Evolutionary conservation across 2,113 vertebrate genomes (phyloP).

Genomic region (Pelmatolapia mariae): DNA sequence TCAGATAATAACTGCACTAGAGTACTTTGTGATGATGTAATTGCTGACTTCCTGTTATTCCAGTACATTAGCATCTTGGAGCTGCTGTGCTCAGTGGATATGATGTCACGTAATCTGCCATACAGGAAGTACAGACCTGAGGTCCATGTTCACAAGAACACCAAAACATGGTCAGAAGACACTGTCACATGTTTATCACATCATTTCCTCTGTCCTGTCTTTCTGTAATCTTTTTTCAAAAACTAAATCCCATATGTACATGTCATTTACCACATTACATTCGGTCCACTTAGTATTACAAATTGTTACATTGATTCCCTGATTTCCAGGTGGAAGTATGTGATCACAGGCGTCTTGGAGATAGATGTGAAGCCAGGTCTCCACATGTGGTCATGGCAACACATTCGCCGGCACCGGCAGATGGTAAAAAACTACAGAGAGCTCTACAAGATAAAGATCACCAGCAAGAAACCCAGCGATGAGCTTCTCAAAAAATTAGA

Average conservation of each 20-base stretch:
- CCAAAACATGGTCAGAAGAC: constrained; percentile 78
- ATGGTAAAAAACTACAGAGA: constrained; percentile 83
- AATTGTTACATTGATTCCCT: neutral
- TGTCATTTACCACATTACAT: neutral
- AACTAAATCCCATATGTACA: neutral
- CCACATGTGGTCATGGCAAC: constrained; percentile 93
- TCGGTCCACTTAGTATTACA: neutral
- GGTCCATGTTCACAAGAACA: constrained; percentile 76
- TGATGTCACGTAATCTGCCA: constrained; percentile 95
- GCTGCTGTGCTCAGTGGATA: constrained; percentile 90
- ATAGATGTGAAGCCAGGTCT: constrained; percentile 85
- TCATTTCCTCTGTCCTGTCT: neutral
- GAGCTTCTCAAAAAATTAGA: constrained; percentile 76
- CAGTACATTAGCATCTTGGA: constrained; percentile 98
- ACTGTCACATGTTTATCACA: neutral
- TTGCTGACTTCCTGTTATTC: constrained; percentile 19
- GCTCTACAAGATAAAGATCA: constrained; percentile 90
- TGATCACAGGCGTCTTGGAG: constrained; percentile 82
- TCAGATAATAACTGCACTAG: neutral
- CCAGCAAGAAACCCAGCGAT: constrained; percentile 81
- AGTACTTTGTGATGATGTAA: neutral
- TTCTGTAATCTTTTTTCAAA: neutral
- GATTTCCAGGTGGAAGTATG: constrained; percentile 84
- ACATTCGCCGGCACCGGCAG: constrained; percentile 78
- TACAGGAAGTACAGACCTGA: constrained; percentile 90